Base-by-base conservation (phyloP, 1,140 invertebrate species). In the Pogonomyrmex californicus region DNA sequence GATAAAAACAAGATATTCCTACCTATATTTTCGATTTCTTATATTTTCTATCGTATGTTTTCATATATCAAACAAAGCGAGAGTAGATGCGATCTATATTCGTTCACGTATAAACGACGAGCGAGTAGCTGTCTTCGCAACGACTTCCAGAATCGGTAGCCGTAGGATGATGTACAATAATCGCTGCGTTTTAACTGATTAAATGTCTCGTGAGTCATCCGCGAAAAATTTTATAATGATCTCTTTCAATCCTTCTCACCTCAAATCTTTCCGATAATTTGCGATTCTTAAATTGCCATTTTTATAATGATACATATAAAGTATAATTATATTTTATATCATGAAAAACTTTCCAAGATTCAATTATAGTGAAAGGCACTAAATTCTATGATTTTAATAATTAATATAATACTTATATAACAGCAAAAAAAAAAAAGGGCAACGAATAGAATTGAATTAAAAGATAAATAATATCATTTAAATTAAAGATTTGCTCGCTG, bases 121-220 rank as follows among this genome's bases (percentile, higher is more conserved):
- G 23, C 23, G 23, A 23, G 23, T 23, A 23, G 23, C 79, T 76
- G 83, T 75, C 85, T 87, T 81, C 44, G 88, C 90, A 85, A 90
- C 88, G 92, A 93, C 89, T 93, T 89, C 86, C 82, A 92, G 94
- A 95, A 95, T 93, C 94, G 91, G 94, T 95, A 95, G 94, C 91
- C 91, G 78, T 91, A 95, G 94, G 94, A 93, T 94, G 95, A 93
- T 92, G 93, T 94, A 93, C 95, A 86, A 95, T 95, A 95, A 95
- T 93, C 73, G 87, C 87, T 92, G 88, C 89, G 71, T 91, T 93
- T 93, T 94, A 92, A 94, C 94, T 94, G 94, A 93, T 93, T 77
- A 73, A 54, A 30, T 56, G 33, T 49, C 54, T 60, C 36, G 17
- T n/a, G 14, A 23, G 36, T 81, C 6, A 36, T 51, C 33, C 44